Conservation (phyloP, 2,113 vertebrate species). For the Melanerpes formicivorus region DNA sequence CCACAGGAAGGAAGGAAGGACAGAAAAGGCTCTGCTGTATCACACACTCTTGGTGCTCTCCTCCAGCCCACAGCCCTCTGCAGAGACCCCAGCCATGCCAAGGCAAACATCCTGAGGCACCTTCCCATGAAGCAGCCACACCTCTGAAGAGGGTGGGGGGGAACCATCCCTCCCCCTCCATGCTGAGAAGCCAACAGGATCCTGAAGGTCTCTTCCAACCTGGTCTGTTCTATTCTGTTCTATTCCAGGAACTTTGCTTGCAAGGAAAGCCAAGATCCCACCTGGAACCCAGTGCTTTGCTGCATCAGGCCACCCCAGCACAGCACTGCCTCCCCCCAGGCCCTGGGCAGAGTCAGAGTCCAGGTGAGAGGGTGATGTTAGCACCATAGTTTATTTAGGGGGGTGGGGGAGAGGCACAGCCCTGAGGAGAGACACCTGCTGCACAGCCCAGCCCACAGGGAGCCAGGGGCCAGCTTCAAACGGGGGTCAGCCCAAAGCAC, state of each 20-base stretch:
- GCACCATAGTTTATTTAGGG: conserved; percentile 53
- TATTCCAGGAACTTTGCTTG: not conserved
- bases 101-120: not conserved
- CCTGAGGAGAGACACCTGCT: not conserved
- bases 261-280: not conserved
- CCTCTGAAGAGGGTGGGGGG: fast-evolving
- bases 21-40: not conserved
- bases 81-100: fast-evolving
- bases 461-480: not conserved
- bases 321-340: not conserved
- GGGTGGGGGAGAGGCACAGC: not conserved
- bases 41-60: fast-evolving
- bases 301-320: too few relatives aligned
- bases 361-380: not conserved
- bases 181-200: not conserved
- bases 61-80: not conserved
- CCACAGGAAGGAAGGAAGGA: not conserved
- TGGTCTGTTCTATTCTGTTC: too few relatives aligned
- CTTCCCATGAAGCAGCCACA: not conserved
- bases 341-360: not conserved
- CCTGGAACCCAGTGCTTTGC: fast-evolving
- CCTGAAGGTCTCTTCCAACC: too few relatives aligned
- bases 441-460: not conserved
- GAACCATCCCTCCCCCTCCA: too few relatives aligned
- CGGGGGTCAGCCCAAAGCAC: not conserved